Conservation (phyloP, 1,140 invertebrate genomes). For the Lucilia cuprina region DNA sequence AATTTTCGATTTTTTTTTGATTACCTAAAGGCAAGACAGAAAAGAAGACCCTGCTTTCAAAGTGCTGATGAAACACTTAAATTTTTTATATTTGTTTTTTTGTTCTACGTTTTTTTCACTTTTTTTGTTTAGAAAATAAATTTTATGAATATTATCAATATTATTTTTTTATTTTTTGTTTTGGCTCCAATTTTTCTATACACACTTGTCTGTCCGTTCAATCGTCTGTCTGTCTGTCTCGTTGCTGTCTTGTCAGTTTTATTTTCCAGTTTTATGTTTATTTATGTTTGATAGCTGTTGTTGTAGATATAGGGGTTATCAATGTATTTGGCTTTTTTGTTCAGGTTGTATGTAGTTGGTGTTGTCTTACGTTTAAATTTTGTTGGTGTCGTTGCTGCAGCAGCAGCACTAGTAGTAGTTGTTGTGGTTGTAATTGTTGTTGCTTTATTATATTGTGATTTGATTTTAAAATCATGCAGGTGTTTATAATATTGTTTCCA, state of each 20-base stretch:
- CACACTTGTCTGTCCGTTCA: not conserved
- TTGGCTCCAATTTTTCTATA: constrained; percentile 35
- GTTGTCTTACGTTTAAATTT: no score
- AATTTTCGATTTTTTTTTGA: no score
- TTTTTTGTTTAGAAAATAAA: no score
- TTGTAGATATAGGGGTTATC: constrained; percentile 12
- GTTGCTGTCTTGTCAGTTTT: no score
- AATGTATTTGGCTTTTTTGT: constrained; percentile 15
- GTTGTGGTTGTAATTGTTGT: not conserved
- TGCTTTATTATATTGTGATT: constrained; percentile 35
- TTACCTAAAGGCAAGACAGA: no score
- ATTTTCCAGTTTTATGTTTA: no score
- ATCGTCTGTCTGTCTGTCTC: no score
- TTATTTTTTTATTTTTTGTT: constrained; percentile 16
- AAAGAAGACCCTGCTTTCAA: no score
- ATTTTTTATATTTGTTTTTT: no score
- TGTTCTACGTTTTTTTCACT: no score
- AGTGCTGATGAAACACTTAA: no score
- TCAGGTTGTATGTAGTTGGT: not conserved
- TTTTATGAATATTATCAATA: not conserved
- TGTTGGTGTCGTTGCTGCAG: not conserved
- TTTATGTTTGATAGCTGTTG: not conserved
- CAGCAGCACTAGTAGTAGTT: constrained; percentile 18
- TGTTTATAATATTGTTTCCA: constrained; percentile 51
- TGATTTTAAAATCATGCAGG: constrained; percentile 57